A percentile compares a stretch with the other conserved stretches of the same genome.
Evolutionary conservation across 2,113 vertebrate genomes (phyloP).

Genomic region (Poeciliopsis retropinna): DNA sequence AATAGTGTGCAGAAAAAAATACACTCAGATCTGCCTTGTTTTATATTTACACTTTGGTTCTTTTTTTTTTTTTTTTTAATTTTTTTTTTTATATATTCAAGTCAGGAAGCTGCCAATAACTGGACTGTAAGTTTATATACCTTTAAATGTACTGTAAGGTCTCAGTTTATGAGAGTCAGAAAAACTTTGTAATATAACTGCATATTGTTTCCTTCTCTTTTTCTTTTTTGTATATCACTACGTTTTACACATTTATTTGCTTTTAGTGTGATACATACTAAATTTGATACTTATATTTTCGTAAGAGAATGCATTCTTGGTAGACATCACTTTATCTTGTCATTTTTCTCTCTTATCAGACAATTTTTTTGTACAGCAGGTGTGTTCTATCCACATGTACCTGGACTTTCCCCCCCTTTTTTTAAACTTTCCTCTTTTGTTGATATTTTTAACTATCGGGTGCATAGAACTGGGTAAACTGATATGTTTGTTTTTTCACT

Average conservation of each 20-base stretch:
- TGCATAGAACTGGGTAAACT: slow-evolving; percentile 98
- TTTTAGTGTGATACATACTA: slow-evolving; percentile 99
- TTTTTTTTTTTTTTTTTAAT: slow-evolving; percentile 83
- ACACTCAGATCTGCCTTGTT: slow-evolving; percentile 92
- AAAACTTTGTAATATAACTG: slow-evolving; percentile 92
- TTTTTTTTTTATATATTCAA: slow-evolving; percentile 86
- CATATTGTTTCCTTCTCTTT: slow-evolving; percentile 80
- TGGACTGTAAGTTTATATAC: slow-evolving; percentile 98
- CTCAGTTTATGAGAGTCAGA: slow-evolving; percentile 96
- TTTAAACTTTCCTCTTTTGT: slow-evolving; percentile 82
- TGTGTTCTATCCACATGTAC: slow-evolving; percentile 95
- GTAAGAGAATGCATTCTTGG: slow-evolving; percentile 99
- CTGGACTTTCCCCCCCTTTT: slow-evolving; percentile 78
- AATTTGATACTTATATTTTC: slow-evolving; percentile 99
- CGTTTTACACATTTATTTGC: slow-evolving; percentile 99
- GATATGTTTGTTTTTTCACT: slow-evolving; percentile 86
- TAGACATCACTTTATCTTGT: slow-evolving; percentile 99
- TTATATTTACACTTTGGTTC: slow-evolving; percentile 83
- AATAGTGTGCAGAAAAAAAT: slow-evolving; percentile 81
- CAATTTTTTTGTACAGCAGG: slow-evolving; percentile 96
- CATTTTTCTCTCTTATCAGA: slow-evolving; percentile 85
- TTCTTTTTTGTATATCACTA: slow-evolving; percentile 89
- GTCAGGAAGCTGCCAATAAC: slow-evolving; percentile 90
- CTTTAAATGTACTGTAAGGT: slow-evolving; percentile 98
- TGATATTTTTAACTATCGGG: slow-evolving; percentile 98